phyloP scores from a whole-genome alignment of 2,888 invertebrate species.

The Alcis repandata region DNA sequence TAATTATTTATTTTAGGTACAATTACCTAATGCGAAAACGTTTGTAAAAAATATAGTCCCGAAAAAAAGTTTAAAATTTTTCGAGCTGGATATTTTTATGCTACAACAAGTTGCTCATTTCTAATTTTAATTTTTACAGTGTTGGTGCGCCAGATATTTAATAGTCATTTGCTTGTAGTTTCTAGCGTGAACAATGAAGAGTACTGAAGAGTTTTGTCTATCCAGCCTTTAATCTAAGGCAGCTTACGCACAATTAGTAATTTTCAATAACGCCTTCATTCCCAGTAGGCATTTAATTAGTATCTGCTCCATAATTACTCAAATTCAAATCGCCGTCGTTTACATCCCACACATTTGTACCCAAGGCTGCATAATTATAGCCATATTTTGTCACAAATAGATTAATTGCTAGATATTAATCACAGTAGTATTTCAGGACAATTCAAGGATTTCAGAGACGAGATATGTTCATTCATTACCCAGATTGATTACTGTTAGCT shows the following conservation, averaged over 20 bases:
- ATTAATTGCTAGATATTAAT: constrained; percentile 37
- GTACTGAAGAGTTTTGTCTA: no score
- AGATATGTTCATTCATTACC: constrained; percentile 41
- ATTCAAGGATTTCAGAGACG: constrained; percentile 36
- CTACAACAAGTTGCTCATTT: no score
- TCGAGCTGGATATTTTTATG: no score
- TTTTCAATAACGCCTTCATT: background rate
- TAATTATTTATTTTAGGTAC: no score
- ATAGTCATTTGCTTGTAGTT: no score
- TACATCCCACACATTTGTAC: constrained; percentile 23
- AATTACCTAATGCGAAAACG: no score
- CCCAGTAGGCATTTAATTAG: constrained; percentile 2
- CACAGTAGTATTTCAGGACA: constrained; percentile 34
- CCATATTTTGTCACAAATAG: constrained; percentile 34
- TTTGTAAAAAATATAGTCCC: no score
- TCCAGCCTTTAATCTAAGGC: background rate
- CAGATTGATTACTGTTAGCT: constrained; percentile 62
- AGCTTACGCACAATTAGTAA: background rate
- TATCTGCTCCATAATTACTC: constrained; percentile 23
- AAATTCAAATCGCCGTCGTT: constrained; percentile 21
- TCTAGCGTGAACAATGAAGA: no score
- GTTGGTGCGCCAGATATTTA: no score
- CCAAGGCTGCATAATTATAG: constrained; percentile 29
- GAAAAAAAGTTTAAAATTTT: no score
- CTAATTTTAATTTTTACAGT: no score